Evolutionary conservation across 2,113 vertebrate species (phyloP), one percentile per base, ranked within the genome.

Genomic region (Sapajus apella): DNA sequence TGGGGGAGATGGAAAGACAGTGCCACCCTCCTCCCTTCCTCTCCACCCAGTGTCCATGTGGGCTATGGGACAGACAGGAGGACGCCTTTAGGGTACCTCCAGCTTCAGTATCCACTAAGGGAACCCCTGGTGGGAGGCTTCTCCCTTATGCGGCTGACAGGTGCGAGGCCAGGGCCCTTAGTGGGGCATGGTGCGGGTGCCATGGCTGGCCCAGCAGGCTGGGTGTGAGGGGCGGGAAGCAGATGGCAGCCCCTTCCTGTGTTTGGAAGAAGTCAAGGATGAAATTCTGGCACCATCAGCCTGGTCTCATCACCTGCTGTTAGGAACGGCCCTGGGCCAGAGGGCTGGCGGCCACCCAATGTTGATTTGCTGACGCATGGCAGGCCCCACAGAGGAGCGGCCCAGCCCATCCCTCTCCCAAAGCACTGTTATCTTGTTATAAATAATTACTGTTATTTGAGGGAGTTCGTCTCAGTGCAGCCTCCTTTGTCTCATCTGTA

Each of bases 201-300:
- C 76, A 4, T 70, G 93, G 79, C 32, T 80, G 68, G 14, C 58
- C 70, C 40, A 61, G 73, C 20, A 83, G 87, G 47, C 37, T 35
- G 86, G 64, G 86, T 47, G 27, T 86, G 52, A 87, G 91, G 92
- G 55, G 50, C 3, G 30, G 85, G 61, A 84, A 93, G 94, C 97
- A 98, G 97, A 97, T 97, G 94, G 96, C 70, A 85, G 75, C 76
- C 89, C 89, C 90, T 87, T 73, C 72, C 73, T 90, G 89, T 32
- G 91, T 84, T 87, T 79, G 85, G 79, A 94, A 93, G 98, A 95
- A 94, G 92, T 96, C 81, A 82, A 90, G 88, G 87, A 55, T 94
- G 83, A 95, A 83, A 85, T 92, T 47, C 75, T 90, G 81, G 90
- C 94, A 80, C 89, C 23, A 2, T 66, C 84, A 90, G 95, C 81